phyloP scores from a whole-genome alignment of 2,888 invertebrate species.

The Mellilla xanthometata region DNA sequence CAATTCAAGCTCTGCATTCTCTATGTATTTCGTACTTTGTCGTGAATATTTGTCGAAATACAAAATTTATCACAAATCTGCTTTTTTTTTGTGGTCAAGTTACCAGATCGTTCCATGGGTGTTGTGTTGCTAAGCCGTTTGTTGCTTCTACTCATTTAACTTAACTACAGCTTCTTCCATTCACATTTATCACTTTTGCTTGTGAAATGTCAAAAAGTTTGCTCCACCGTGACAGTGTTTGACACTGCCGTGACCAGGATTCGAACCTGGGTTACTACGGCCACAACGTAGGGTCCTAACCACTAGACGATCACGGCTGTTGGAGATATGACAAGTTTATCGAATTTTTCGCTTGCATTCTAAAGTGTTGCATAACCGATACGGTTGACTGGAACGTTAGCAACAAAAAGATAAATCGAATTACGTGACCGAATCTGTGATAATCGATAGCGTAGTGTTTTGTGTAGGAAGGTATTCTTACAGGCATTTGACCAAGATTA shows the following conservation, averaged over 20 bases:
- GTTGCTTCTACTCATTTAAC: constrained; percentile 10
- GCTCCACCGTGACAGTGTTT: constrained; percentile 56
- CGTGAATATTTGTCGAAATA: no score
- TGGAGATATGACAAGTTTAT: constrained; percentile 22
- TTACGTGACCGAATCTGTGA: constrained; percentile 6
- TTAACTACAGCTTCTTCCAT: background rate
- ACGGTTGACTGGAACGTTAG: constrained; percentile 12
- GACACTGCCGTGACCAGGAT: constrained; percentile 82
- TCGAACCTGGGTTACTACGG: constrained; percentile 90
- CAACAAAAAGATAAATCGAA: constrained; percentile 11
- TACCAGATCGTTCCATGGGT: constrained; percentile 17
- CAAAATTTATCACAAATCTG: no score
- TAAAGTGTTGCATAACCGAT: constrained; percentile 10
- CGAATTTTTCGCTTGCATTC: constrained; percentile 6
- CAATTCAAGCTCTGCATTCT: no score
- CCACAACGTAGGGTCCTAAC: constrained; percentile 90
- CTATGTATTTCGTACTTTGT: no score
- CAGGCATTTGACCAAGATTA: no score
- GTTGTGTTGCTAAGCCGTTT: constrained; percentile 16
- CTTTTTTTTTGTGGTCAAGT: constrained; percentile 11
- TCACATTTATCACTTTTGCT: background rate
- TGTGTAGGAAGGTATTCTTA: no score
- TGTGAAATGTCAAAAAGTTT: constrained; percentile 2
- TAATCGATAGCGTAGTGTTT: no score
- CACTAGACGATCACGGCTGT: constrained; percentile 85